phyloP scores from a whole-genome alignment of 2,888 invertebrate genomes.

The Mythimna ferrago region DNA sequence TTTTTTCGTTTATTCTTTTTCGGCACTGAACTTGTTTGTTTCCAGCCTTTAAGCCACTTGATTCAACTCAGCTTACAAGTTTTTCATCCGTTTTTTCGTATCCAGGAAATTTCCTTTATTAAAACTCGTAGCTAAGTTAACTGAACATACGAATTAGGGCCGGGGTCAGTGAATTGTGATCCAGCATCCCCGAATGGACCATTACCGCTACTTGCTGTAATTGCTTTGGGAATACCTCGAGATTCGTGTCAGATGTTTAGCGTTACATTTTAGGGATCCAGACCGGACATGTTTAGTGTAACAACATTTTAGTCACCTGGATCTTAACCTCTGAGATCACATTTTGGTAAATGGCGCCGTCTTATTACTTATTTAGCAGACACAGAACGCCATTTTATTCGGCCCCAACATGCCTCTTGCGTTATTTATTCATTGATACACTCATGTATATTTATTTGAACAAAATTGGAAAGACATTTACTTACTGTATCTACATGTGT shows the following conservation, averaged over 20 bases:
- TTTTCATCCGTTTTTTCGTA: slow-evolving; percentile 62
- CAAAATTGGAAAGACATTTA: slow-evolving; percentile 62
- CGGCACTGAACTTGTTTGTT: slow-evolving; percentile 61
- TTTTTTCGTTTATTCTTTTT: slow-evolving; percentile 64
- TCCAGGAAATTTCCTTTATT: slow-evolving; percentile 62
- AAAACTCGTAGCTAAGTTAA: slow-evolving; percentile 63
- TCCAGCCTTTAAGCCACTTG: slow-evolving; percentile 63
- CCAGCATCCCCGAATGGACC: slow-evolving; percentile 65
- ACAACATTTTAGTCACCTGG: slow-evolving; percentile 62
- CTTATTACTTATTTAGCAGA: slow-evolving; percentile 65
- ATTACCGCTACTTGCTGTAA: slow-evolving; percentile 72
- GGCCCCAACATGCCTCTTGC: slow-evolving; percentile 56
- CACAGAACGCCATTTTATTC: slow-evolving; percentile 65
- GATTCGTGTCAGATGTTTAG: slow-evolving; percentile 67
- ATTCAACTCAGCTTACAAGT: slow-evolving; percentile 66
- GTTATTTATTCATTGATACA: slow-evolving; percentile 65
- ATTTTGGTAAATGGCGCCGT: slow-evolving; percentile 62
- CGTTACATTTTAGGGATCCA: slow-evolving; percentile 60
- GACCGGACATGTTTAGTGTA: slow-evolving; percentile 59
- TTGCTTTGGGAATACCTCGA: slow-evolving; percentile 73
- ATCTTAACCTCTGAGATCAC: slow-evolving; percentile 59
- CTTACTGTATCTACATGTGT: slow-evolving; percentile 52
- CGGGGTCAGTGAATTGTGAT: slow-evolving; percentile 68
- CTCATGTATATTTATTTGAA: slow-evolving; percentile 67
- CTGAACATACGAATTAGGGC: slow-evolving; percentile 67